A percentile compares a stretch with the other conserved stretches of the same genome.
Conservation (phyloP, 2,797 vertebrate genomes). For the Helostoma temminkii region DNA sequence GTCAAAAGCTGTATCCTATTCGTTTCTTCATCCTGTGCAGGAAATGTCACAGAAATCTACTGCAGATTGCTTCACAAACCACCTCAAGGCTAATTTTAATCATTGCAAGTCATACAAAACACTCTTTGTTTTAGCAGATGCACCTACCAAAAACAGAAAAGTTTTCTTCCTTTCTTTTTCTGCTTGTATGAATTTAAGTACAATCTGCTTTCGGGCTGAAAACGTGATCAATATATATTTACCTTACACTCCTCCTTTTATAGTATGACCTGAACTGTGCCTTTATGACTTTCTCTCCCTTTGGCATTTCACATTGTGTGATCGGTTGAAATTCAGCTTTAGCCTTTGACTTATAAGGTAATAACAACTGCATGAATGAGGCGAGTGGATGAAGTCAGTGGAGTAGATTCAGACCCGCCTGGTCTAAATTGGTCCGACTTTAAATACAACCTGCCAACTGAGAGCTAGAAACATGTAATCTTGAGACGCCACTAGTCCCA, state of each 20-base stretch:
- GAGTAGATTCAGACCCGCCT: constrained; percentile 51
- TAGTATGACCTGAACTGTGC: neutral
- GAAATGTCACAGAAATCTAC: constrained; percentile 23
- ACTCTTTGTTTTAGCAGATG: neutral
- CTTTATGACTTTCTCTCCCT: neutral
- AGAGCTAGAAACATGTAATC: constrained; percentile 72
- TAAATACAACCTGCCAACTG: constrained; percentile 73
- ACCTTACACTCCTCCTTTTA: neutral
- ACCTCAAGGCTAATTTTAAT: constrained; percentile 24
- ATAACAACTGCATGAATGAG: constrained; percentile 52
- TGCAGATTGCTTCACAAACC: constrained; percentile 12
- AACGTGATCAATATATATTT: neutral
- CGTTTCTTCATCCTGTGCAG: neutral
- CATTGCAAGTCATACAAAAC: constrained; percentile 26
- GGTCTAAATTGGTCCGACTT: constrained; percentile 63
- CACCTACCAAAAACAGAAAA: constrained; percentile 9
- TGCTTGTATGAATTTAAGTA: constrained; percentile 9
- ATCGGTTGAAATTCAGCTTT: too few species aligned
- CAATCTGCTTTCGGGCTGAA: neutral
- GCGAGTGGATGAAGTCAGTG: constrained; percentile 43
- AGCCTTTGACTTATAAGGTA: constrained; percentile 37
- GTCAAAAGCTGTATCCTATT: constrained; percentile 11
- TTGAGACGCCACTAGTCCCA: constrained; percentile 41
- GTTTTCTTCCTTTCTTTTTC: neutral
- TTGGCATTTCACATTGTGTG: too few species aligned